Conservation (phyloP, 2,888 invertebrate genomes). For the Criorhina ranunculi region DNA sequence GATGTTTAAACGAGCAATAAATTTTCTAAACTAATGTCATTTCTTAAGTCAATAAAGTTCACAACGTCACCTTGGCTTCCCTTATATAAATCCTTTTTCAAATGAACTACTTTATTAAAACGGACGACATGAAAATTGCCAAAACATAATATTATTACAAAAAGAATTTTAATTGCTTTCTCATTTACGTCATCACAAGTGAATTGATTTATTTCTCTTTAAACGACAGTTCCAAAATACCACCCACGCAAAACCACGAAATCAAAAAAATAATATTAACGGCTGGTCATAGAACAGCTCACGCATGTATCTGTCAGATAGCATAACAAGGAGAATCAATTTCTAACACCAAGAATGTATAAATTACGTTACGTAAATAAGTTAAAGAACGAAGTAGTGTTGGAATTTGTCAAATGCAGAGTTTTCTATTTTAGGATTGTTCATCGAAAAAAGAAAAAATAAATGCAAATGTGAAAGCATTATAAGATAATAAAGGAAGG, state of each 20-base stretch:
- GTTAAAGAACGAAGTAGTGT: background rate
- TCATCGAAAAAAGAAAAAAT: too few species aligned
- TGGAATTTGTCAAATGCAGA: background rate
- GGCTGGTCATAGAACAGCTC: conserved; percentile 36
- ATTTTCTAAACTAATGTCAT: too few species aligned
- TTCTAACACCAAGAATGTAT: conserved; percentile 1
- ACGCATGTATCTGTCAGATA: conserved; percentile 55
- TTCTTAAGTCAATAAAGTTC: too few species aligned
- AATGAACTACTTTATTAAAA: background rate
- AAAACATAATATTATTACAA: background rate
- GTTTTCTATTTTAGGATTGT: background rate
- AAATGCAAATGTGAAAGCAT: too few species aligned
- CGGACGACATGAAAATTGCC: background rate
- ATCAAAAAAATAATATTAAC: conserved; percentile 38
- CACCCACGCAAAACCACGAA: conserved; percentile 42
- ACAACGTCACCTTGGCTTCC: too few species aligned
- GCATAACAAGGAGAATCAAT: conserved; percentile 33
- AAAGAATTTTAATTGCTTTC: conserved; percentile 40
- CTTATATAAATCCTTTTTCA: background rate
- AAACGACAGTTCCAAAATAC: conserved; percentile 52
- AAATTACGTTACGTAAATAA: background rate
- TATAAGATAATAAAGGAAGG: too few species aligned
- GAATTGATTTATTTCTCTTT: conserved; percentile 64
- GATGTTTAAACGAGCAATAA: too few species aligned
- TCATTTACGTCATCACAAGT: conserved; percentile 34